A percentile compares a stretch with the other conserved stretches of the same genome.
Conservation (phyloP, 2,888 invertebrate genomes). For the Oeneis ivallda region DNA sequence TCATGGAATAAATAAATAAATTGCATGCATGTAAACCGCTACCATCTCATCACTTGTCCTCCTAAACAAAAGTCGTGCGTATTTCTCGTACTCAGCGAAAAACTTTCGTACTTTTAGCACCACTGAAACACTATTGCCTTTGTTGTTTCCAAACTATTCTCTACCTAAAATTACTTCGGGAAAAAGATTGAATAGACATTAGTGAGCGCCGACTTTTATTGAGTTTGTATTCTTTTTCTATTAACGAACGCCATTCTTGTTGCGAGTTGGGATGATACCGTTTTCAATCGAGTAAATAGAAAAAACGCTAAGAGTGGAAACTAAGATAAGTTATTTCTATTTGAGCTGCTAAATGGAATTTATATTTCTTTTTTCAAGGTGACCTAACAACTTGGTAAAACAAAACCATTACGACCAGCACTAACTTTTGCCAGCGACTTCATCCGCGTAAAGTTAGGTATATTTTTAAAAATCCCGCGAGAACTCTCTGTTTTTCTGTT, state of each 20-base stretch:
- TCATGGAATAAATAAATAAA: too few relatives aligned
- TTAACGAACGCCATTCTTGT: constrained; percentile 24
- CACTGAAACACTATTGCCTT: constrained; percentile 49
- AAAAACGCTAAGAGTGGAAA: constrained; percentile 11
- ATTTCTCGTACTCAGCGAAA: constrained; percentile 48
- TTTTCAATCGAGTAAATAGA: constrained; percentile 17
- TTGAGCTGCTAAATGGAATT: neutral
- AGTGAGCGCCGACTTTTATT: constrained; percentile 23
- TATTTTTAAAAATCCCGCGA: too few relatives aligned
- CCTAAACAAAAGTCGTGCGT: constrained; percentile 49
- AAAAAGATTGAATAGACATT: constrained; percentile 31
- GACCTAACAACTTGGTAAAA: too few relatives aligned
- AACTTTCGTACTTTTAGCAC: constrained; percentile 54
- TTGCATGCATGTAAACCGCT: neutral
- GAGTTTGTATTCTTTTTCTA: constrained; percentile 30
- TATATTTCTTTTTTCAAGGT: too few relatives aligned
- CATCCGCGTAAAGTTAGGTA: too few relatives aligned
- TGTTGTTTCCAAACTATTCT: constrained; percentile 50
- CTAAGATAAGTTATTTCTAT: constrained; percentile 8
- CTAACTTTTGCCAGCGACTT: too few relatives aligned
- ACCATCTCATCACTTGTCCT: constrained; percentile 36
- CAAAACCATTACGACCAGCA: too few relatives aligned
- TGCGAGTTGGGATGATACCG: constrained; percentile 17
- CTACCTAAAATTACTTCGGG: constrained; percentile 42
- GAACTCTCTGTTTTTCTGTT: too few relatives aligned